Evolutionary conservation across 2,888 invertebrate species (phyloP), one percentile per base, ranked within the genome.

Genomic region (Galeopsomyia nigrocyanea): DNA sequence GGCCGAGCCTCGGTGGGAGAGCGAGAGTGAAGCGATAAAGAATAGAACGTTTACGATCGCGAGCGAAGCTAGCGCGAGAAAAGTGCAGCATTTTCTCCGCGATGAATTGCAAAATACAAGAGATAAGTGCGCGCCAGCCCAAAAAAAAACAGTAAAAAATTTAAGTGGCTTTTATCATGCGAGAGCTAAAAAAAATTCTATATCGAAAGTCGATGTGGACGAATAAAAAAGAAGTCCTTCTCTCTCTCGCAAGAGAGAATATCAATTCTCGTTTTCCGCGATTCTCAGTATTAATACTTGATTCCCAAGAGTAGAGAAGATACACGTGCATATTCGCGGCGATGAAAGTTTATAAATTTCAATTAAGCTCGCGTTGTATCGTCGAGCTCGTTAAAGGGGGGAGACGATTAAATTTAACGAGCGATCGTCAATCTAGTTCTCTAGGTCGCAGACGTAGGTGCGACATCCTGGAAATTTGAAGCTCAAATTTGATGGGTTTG

Each of bases 261-360:
- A 3, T 31, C 39, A 21, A 46, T 39, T n/a, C 31, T 21, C n/a
- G 3, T 31, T 51, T 16, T 17, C 2, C 17, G 3, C 39, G 2
- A 10, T 21, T 53, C 51, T n/a, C 49, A 14, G 50, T 22, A 46
- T 69, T 57, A 57, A 69, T 57, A 63, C 57, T 69, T 63, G 50
- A 69, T 57, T 26, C 5, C 26, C 26, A 26, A 26, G 5, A 26
- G 26, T 26, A 26, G 3, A 26, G 5, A 5, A 26, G 3, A 5
- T 26, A 26, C 26, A 26, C 26, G 5, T 26, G 26, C 5, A 5
- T 5, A 26, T n/a, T n/a, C 49, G 53, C 14, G 7, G 21, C 56
- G 56, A 65, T 55, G 50, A 46, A 66, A 66, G 57, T 51, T 64
- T 69, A 39, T 69, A 64, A 69, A 69, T 69, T 69, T 58, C 63